A percentile compares a stretch with the other conserved stretches of the same genome.
Conservation (phyloP, 2,113 vertebrate genomes). For the Epinephelus moara region DNA sequence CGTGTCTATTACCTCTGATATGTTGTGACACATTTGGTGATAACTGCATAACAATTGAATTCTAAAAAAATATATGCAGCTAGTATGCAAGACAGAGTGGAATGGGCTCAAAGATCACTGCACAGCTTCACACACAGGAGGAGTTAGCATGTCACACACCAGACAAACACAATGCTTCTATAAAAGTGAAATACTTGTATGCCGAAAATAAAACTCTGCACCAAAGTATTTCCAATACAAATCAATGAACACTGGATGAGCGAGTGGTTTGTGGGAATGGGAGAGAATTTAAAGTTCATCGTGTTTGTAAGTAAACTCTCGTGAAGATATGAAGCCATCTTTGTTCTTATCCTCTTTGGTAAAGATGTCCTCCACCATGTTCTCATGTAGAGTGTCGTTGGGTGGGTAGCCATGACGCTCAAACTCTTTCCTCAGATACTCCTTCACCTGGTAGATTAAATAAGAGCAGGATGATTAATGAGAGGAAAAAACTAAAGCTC, state of each 20-base stretch:
- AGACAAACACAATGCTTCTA: constrained; percentile 22
- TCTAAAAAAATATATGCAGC: too few relatives aligned
- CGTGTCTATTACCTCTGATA: not conserved
- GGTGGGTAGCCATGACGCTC: constrained; percentile 91
- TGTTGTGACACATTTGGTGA: not conserved
- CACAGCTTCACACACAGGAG: not conserved
- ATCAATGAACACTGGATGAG: too few relatives aligned
- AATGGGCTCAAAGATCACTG: not conserved
- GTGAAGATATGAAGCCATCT: constrained; percentile 95
- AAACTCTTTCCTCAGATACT: constrained; percentile 95
- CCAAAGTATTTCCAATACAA: constrained; percentile 9
- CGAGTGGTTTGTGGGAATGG: not conserved
- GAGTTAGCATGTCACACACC: constrained; percentile 10
- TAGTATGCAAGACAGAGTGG: too few relatives aligned
- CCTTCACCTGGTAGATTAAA: constrained; percentile 88
- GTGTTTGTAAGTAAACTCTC: constrained; percentile 96
- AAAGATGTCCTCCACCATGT: constrained; percentile 94
- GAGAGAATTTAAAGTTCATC: constrained; percentile 89
- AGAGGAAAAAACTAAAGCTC: not conserved
- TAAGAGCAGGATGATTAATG: constrained; percentile 25
- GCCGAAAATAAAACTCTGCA: not conserved
- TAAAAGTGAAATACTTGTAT: constrained; percentile 2
- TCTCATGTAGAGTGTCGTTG: constrained; percentile 95
- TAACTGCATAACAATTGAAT: not conserved
- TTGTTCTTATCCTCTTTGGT: constrained; percentile 95